Base-by-base conservation (phyloP, 2,888 invertebrate genomes). In the Hemaris fuciformis region DNA sequence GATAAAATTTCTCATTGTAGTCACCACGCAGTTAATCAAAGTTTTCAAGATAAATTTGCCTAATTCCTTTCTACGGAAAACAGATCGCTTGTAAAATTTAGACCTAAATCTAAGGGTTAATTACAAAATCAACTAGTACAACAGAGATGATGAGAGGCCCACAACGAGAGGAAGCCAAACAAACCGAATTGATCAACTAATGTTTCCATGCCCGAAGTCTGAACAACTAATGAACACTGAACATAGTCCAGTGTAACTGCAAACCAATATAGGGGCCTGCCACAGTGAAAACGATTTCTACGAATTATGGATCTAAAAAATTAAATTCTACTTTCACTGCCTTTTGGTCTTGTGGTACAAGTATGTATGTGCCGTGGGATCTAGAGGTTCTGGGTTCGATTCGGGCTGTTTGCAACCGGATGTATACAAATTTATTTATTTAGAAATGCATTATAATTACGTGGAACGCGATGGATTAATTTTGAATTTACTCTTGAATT, bases 151-250 rank as follows among this genome's bases (percentile, higher is more conserved):
- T 53, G 31, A 27, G 18, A 42, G 60, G 57, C 46, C 53, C 62
- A 61, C 61, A 62, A 61, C 64, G 65, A 38, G 64, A 64, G 63
- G 57, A 62, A 63, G 64, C 64, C 66, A 69, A 72, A 72, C 68
- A 69, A 59, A 66, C 65, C 62, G 60, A 66, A 69, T 68, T 66
- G 66, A 43, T 61, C 60, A 45, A 61, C 41, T 61, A 61, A 57
- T 15, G 57, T 34, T 61, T 57, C 31, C 57, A 43, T 42, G 59
- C 62, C 59, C 65, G 62, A 72, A 71, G 68, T 75, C 68, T 65
- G 68, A 74, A 75, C 76, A 75, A 77, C 75, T 78, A 75, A 75
- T 75, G 72, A 77, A 79, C 75, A 75, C 42, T 70, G 71, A 69
- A 72, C 71, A 75, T 67, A 65, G 71, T 73, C 73, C 73, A 64